Evolutionary conservation across 2,888 invertebrate species (phyloP).

Genomic region (Neria commutata): DNA sequence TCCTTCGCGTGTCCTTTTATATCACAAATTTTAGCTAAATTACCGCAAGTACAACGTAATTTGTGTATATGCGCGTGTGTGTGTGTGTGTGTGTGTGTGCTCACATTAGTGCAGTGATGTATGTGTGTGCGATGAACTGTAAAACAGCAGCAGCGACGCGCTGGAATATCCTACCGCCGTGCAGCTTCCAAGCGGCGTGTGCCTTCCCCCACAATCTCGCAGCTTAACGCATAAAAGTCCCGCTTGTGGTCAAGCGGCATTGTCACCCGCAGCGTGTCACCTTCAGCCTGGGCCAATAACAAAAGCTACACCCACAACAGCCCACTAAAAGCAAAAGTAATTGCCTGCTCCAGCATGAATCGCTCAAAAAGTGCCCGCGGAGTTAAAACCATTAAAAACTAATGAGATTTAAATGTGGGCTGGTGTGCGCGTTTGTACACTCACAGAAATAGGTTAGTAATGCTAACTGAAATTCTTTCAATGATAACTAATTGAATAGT

Average conservation of each 20-base stretch:
- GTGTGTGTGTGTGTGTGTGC: too few relatives aligned
- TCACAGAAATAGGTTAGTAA: too few relatives aligned
- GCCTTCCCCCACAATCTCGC: too few relatives aligned
- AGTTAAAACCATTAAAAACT: conserved; percentile 47
- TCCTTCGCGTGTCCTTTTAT: conserved; percentile 1
- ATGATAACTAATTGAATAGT: too few relatives aligned
- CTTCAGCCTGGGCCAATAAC: conserved; percentile 21
- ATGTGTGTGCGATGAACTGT: too few relatives aligned
- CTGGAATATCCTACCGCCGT: too few relatives aligned
- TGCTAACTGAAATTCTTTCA: too few relatives aligned
- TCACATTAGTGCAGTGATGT: too few relatives aligned
- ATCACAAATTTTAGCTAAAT: neutral
- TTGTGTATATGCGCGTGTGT: neutral
- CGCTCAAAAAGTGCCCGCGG: conserved; percentile 12
- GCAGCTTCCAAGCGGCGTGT: too few relatives aligned
- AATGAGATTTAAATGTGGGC: conserved; percentile 48
- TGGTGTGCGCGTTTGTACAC: conserved; percentile 22
- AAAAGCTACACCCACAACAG: conserved; percentile 18
- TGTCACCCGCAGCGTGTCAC: conserved; percentile 14
- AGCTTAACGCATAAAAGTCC: conserved; percentile 35
- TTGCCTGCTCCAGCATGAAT: conserved; percentile 11
- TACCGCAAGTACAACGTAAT: neutral
- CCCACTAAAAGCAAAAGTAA: conserved; percentile 7
- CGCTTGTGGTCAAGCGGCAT: conserved; percentile 34
- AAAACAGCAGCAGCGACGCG: too few relatives aligned